Percentiles rank a stretch among this genome's conserved stretches.
phyloP scores from a whole-genome alignment of 2,113 vertebrate species.

The Sialia sialis region DNA sequence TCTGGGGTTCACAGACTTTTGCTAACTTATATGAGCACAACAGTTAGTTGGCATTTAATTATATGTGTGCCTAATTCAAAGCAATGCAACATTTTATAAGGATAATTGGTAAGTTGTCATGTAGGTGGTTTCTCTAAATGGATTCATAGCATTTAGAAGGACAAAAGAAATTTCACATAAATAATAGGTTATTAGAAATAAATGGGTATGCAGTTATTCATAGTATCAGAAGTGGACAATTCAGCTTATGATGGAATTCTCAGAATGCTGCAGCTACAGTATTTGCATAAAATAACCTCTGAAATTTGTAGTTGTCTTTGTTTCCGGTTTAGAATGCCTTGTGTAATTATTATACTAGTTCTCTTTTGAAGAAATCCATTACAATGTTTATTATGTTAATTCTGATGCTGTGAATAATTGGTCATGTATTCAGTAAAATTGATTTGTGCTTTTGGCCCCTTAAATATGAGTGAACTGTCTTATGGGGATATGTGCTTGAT shows the following conservation, averaged over 20 bases:
- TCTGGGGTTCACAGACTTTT: not conserved
- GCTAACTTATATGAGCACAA: not conserved
- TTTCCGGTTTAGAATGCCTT: not conserved
- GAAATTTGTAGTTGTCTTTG: not conserved
- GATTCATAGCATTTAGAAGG: not conserved
- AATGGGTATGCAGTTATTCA: not conserved
- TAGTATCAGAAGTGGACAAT: not conserved
- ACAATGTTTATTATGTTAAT: not conserved
- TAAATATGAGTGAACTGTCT: not conserved
- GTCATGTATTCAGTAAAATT: not conserved
- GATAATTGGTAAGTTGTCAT: slow-evolving; percentile 15
- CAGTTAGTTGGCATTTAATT: slow-evolving; percentile 11
- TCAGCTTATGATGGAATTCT: not conserved
- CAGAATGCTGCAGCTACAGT: not conserved
- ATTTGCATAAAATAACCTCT: slow-evolving; percentile 22
- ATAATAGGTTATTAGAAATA: slow-evolving; percentile 46
- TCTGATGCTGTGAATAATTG: not conserved
- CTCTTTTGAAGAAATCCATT: slow-evolving; percentile 8
- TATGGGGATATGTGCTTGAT: not conserved
- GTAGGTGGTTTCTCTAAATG: slow-evolving; percentile 28
- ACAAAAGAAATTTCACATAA: slow-evolving; percentile 37
- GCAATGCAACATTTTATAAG: not conserved
- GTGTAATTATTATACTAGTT: not conserved
- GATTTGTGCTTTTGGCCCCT: not conserved
- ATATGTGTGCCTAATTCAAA: not conserved